Evolutionary conservation across 2,888 invertebrate species (phyloP).

Genomic region (Lottia scabra): DNA sequence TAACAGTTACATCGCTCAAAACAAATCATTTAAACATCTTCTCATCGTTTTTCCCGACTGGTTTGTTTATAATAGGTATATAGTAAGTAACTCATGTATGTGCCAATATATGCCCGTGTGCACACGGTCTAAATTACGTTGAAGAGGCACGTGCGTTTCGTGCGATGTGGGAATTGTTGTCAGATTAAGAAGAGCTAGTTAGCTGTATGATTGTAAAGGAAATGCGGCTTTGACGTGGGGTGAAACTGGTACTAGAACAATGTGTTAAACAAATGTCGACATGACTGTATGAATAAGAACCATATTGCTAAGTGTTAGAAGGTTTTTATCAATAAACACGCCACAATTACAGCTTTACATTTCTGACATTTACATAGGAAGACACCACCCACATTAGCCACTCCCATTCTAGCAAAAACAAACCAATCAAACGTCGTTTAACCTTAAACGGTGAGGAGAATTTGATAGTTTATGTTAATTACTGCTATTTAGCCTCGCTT

Average conservation of each 20-base stretch:
- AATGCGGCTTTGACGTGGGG: constrained; percentile 2
- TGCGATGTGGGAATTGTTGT: constrained; percentile 4
- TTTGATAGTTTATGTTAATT: neutral
- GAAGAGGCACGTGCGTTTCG: constrained; percentile 4
- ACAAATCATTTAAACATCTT: constrained; percentile 1
- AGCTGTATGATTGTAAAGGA: neutral
- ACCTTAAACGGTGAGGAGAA: neutral
- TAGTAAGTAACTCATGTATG: neutral
- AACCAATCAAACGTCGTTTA: neutral
- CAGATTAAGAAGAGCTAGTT: neutral
- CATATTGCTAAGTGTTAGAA: constrained; percentile 1
- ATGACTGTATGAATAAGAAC: neutral
- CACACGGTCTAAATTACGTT: constrained; percentile 1
- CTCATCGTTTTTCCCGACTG: neutral
- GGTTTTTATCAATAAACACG: constrained; percentile 2
- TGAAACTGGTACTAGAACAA: neutral
- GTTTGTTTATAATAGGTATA: neutral
- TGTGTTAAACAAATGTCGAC: neutral
- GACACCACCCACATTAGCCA: neutral
- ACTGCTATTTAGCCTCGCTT: too few species aligned
- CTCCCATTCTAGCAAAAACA: neutral
- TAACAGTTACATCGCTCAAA: neutral
- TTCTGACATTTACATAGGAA: neutral
- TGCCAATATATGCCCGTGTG: neutral
- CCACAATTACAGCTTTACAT: neutral